phyloP scores from a whole-genome alignment of 2,888 invertebrate species.

The Coecobrya sp. region DNA sequence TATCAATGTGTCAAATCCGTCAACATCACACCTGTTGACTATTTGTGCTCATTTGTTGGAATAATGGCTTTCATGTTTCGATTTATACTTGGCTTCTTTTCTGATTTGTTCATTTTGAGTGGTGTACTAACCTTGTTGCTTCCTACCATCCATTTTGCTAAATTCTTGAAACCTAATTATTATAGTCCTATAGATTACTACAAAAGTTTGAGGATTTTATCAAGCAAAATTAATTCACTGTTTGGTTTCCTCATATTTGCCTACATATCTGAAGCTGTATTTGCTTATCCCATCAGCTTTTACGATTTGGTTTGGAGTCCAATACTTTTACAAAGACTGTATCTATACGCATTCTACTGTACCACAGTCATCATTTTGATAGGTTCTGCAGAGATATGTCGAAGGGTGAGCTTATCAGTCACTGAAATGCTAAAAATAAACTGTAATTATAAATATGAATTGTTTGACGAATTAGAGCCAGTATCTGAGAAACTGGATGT shows the following conservation, averaged over 20 bases:
- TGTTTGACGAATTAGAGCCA: constrained; percentile 47
- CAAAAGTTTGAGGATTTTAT: constrained; percentile 38
- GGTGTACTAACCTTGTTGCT: constrained; percentile 23
- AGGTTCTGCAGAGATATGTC: constrained; percentile 53
- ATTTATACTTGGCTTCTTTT: constrained; percentile 18
- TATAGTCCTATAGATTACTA: background rate
- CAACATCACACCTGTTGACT: background rate
- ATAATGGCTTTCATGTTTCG: background rate
- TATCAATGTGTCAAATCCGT: background rate
- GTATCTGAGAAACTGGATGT: constrained; percentile 42
- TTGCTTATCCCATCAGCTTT: constrained; percentile 65
- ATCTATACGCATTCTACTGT: constrained; percentile 12
- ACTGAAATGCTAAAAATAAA: too few relatives aligned
- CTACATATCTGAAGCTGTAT: constrained; percentile 38
- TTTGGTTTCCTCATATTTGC: background rate
- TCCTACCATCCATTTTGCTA: background rate
- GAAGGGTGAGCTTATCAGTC: constrained; percentile 55
- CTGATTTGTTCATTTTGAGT: constrained; percentile 36
- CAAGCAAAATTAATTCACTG: constrained; percentile 20
- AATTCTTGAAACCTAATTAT: background rate
- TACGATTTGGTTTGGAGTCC: constrained; percentile 54
- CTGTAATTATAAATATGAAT: background rate
- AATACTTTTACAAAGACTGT: background rate
- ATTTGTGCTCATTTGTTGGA: background rate
- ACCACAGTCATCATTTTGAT: constrained; percentile 26